Evolutionary conservation across 2,888 invertebrate species (phyloP), one percentile per base, ranked within the genome.

Genomic region (Agrotis ipsilon): DNA sequence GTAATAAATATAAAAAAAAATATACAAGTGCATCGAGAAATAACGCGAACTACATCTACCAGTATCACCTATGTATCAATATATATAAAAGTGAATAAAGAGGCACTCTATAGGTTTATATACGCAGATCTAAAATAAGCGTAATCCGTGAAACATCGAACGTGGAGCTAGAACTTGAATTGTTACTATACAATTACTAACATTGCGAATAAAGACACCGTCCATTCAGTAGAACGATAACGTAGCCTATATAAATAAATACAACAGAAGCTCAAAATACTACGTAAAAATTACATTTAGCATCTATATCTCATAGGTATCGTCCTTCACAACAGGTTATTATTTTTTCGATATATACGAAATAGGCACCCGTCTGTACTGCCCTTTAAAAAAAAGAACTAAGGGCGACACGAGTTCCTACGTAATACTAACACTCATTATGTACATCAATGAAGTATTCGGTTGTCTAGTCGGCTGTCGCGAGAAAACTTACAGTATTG

Each of bases 81-180:
- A 94, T 94, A 94, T 96, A 96, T 96, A 96, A 96, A 96, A 95
- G 96, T 96, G 96, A 96, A 96, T 93, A 96, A 39, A 96, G 95
- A 96, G 96, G 96, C 96, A 96, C 96, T 96, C 94, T 96, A 96
- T 95, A 96, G 95, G 96, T 96, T 94, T 92, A 93, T 84, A 92
- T 94, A 94, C 95, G 95, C 96, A 95, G 95, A 93, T 95, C 82
- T 91, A 90, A 94, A 93, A 90, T 93, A 96, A 95, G 96, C 96
- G 94, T 96, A 95, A 92, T 95, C 90, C 90, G 90, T 93, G 91
- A 95, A 94, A 94, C 93, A 92, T 92, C 89, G 90, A 94, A 93
- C 89, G 87, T 92, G 85, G 92, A 92, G 90, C 89, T 86, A 87
- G 87, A 88, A 88, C 84, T 78, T 84, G 88, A 81, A 81, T 84